Percentiles rank a stretch among this genome's conserved stretches.
These are phyloP conservation scores for Aelia acuminata DNA, from an alignment of 2,888 invertebrate species.

Conservation along the genomic window DNA sequence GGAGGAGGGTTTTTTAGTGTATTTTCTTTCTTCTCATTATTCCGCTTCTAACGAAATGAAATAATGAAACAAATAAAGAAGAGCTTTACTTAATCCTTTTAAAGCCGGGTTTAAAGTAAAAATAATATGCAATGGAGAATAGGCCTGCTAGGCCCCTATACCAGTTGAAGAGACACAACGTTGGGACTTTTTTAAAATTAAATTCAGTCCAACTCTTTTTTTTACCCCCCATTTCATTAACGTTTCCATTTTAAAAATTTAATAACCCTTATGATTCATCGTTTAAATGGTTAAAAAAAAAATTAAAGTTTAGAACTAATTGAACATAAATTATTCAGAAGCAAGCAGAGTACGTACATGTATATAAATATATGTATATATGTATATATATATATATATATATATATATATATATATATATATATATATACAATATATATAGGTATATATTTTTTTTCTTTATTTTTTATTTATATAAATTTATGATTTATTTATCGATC, in stretches of 20 bases:
- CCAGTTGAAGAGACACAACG: neutral
- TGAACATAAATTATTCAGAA: no score
- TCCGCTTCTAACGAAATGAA: neutral
- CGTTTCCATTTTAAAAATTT: neutral
- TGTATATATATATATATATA: no score
- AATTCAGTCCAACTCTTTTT: neutral
- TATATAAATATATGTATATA: no score
- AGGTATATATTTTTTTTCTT: no score
- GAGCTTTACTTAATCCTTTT: slow-evolving; percentile 1
- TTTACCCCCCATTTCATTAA: neutral
- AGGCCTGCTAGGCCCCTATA: neutral
- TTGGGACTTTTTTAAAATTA: neutral
- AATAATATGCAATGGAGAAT: slow-evolving; percentile 30
- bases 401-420: no score
- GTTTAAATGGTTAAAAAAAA: neutral
- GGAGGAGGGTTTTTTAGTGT: neutral
- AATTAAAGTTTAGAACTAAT: neutral
- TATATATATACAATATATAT: no score
- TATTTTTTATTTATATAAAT: no score
- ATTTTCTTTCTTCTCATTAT: neutral
- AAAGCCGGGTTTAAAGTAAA: slow-evolving; percentile 25
- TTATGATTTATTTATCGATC: no score
- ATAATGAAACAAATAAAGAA: slow-evolving; percentile 32
- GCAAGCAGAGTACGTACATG: no score
- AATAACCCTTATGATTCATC: neutral